Percentiles rank a stretch among this genome's conserved stretches.
These are phyloP conservation scores for Chelon labrosus DNA, from an alignment of 2,797 vertebrate genomes.

Conservation along the genomic window DNA sequence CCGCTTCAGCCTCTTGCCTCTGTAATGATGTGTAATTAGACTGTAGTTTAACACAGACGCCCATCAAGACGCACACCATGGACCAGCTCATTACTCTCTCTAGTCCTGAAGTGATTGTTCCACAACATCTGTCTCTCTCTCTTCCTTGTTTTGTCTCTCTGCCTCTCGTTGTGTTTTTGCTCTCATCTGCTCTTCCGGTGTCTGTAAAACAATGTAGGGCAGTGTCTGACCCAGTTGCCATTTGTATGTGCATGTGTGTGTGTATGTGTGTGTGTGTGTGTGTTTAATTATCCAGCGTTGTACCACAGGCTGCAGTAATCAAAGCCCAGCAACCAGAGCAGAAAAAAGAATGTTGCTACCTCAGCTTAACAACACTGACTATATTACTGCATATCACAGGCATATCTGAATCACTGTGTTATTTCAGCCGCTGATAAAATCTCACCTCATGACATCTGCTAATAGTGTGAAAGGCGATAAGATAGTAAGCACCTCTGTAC, in stretches of 20 bases:
- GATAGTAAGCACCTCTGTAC: neutral
- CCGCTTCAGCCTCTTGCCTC: conserved; percentile 58
- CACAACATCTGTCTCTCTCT: conserved; percentile 69
- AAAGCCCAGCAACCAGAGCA: conserved; percentile 69
- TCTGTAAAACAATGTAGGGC: conserved; percentile 80
- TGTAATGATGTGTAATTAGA: conserved; percentile 77
- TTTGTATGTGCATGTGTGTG: conserved; percentile 39
- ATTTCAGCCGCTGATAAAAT: conserved; percentile 15
- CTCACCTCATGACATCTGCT: neutral
- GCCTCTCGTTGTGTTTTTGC: conserved; percentile 50
- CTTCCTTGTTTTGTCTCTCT: conserved; percentile 44
- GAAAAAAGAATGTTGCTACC: conserved; percentile 53
- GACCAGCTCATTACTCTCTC: conserved; percentile 75
- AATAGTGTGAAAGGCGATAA: conserved; percentile 1
- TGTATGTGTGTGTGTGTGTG: conserved; percentile 27
- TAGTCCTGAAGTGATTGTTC: conserved; percentile 49
- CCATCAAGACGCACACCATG: conserved; percentile 56
- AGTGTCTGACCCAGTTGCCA: conserved; percentile 83
- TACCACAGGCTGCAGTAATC: conserved; percentile 71
- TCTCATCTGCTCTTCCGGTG: conserved; percentile 67
- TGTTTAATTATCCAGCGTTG: conserved; percentile 76
- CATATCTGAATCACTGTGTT: conserved; percentile 29
- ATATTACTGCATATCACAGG: conserved; percentile 42
- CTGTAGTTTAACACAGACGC: conserved; percentile 67
- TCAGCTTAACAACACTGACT: conserved; percentile 64